phyloP scores from a whole-genome alignment of 30 jellyfish, hydroid and myxozoan genomes.

The Hydra vulgaris region DNA sequence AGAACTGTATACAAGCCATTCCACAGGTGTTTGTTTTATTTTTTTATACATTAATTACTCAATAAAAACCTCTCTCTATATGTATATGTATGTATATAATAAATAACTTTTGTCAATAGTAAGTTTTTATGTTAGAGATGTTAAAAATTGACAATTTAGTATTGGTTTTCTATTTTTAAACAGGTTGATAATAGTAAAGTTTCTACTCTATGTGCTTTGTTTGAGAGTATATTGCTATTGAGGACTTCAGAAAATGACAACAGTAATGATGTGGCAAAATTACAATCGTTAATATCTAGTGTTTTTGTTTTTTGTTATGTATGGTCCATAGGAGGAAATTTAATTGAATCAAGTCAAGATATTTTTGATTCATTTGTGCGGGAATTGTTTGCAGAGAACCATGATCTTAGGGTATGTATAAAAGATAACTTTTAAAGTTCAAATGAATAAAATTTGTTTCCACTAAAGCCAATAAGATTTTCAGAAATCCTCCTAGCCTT shows the following conservation, averaged over 20 bases:
- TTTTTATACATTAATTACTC: not conserved
- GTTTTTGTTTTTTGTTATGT: slow-evolving; percentile 61
- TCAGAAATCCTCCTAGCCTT: no score
- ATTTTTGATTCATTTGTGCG: slow-evolving; percentile 56
- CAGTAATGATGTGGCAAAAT: slow-evolving; percentile 51
- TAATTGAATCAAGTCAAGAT: slow-evolving; percentile 67
- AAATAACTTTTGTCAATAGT: no score
- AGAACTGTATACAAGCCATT: slow-evolving; percentile 76
- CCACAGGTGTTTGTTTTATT: slow-evolving; percentile 46
- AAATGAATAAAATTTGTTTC: no score
- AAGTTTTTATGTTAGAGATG: no score
- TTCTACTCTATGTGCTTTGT: slow-evolving; percentile 60
- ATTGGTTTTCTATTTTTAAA: no score
- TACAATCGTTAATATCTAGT: slow-evolving; percentile 63
- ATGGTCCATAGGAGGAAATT: slow-evolving; percentile 91
- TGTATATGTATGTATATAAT: no score
- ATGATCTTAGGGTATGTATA: slow-evolving; percentile 63
- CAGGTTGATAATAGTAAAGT: slow-evolving; percentile 89
- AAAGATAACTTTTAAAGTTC: no score
- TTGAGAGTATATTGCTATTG: slow-evolving; percentile 55
- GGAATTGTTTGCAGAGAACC: slow-evolving; percentile 69
- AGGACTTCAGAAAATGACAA: slow-evolving; percentile 54
- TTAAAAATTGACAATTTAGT: no score
- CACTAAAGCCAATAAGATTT: no score
- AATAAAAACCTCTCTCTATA: no score